Evolutionary conservation across 2,113 vertebrate genomes (phyloP), one percentile per base, ranked within the genome.

Genomic region (Calcarius ornatus): DNA sequence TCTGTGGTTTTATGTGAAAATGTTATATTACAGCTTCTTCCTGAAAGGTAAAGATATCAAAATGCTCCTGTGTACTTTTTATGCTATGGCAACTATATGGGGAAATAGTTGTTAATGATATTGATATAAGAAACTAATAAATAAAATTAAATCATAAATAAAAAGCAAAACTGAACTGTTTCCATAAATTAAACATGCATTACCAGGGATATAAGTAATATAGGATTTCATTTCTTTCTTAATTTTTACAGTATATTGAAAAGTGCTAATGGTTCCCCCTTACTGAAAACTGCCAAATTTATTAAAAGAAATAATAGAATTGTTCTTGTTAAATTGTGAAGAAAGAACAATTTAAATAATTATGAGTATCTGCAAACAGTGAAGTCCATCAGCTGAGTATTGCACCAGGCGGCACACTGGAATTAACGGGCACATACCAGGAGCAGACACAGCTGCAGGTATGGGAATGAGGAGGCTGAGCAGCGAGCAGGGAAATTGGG

Each of bases 401-500:
- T 14, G 35, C 31, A 33, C 3, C n/a, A n/a, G n/a, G 50, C 12
- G 17, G 25, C 27, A 43, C 37, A 9, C 12, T 31, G 68, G 59
- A 64, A 60, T 60, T 38, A 60, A 28, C 6, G 4, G 31, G 13
- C 24, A 23, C 0, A 0, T 42, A 61, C 14, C 22, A 13, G 47
- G 38, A 66, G 35, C 22, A 18, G 9, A 33, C 2, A 4, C 22
- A 61, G 3, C 24, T n/a, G 63, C 24, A 47, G 50, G 22, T 18
- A 9, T 7, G 35, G 47, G 19, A 70, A 28, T 7, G 48, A 75
- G 47, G 31, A 82, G n/a, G n/a, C 61, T 24, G 42, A 79, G 38
- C n/a, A 42, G 51, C 0, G 0, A 81, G 23, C 16, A 37, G 8
- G 33, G 25, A 22, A 48, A 10, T 0, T 14, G 18, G 27, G 13